A percentile compares a stretch with the other conserved stretches of the same genome.
Conservation (phyloP, 2,797 vertebrate genomes). For the Atherinosoma microstoma region DNA sequence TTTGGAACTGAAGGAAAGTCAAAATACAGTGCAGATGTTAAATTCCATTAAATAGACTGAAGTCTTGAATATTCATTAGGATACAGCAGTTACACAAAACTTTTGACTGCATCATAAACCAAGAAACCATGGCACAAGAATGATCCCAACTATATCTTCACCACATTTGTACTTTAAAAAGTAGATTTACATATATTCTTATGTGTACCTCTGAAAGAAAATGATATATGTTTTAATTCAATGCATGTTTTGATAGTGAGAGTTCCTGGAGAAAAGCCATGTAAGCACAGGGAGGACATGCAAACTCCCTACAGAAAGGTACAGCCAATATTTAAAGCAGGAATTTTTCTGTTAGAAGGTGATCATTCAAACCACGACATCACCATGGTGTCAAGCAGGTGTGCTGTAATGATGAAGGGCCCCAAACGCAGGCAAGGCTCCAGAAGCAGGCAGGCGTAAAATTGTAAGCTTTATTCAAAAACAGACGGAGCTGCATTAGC, state of each 20-base stretch:
- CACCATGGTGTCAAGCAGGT: slow-evolving; percentile 1
- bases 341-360: not conserved
- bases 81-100: not conserved
- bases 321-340: not conserved
- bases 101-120: not conserved
- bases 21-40: not conserved
- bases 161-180: no score
- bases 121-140: not conserved
- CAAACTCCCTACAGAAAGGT: not conserved
- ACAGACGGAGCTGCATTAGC: not conserved
- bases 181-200: no score
- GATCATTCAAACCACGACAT: not conserved
- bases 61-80: not conserved
- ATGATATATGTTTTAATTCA: not conserved
- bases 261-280: not conserved
- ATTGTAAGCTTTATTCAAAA: slow-evolving; percentile 14
- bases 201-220: not conserved
- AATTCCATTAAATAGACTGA: not conserved
- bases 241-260: not conserved
- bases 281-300: not conserved
- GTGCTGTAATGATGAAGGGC: not conserved
- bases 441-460: not conserved
- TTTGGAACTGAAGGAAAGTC: not conserved
- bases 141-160: not conserved
- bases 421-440: not conserved